A percentile compares a stretch with the other conserved stretches of the same genome.
Conservation (phyloP, 2,797 vertebrate species). For the Falco rusticolus region DNA sequence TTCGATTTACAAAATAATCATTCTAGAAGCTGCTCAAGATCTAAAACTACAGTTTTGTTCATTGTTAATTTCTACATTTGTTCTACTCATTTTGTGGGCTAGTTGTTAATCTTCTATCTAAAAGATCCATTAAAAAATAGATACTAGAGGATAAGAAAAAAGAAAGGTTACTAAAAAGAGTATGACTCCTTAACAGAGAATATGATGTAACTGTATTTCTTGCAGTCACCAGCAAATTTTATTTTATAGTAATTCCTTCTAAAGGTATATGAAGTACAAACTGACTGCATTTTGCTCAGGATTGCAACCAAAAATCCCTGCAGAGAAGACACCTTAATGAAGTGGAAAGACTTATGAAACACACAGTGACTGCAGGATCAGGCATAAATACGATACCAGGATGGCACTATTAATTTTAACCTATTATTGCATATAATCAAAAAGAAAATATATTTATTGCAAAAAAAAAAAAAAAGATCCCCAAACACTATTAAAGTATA, state of each 20-base stretch:
- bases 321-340: neutral
- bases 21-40: neutral
- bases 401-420: neutral
- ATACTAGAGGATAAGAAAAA: neutral
- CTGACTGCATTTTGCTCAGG: neutral
- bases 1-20: neutral
- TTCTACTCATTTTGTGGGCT: neutral
- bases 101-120: neutral
- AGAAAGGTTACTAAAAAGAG: neutral
- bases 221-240: neutral
- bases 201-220: neutral
- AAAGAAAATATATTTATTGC: neutral
- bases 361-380: neutral
- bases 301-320: neutral
- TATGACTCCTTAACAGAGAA: neutral
- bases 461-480: neutral
- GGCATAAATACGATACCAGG: neutral
- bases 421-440: neutral
- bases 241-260: neutral
- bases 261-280: neutral
- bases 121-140: neutral
- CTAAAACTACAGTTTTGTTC: neutral
- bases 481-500: neutral
- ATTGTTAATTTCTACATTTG: neutral
- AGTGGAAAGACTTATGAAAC: neutral